Evolutionary conservation across 2,888 invertebrate genomes (phyloP).

Genomic region (Spodoptera picta): DNA sequence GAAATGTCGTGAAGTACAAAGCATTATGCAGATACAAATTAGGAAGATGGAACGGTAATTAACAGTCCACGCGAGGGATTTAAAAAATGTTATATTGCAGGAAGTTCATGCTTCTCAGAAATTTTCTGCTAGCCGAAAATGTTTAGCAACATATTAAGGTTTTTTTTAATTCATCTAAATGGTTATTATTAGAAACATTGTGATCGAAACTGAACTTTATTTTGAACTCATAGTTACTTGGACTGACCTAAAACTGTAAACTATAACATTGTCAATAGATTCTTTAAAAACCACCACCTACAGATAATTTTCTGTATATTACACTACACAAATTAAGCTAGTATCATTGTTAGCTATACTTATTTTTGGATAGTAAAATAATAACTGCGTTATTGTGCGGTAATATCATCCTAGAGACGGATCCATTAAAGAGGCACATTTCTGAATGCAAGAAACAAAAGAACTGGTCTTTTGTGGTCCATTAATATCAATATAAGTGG

Average conservation of each 20-base stretch:
- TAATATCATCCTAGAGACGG: constrained; percentile 38
- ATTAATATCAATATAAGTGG: constrained; percentile 30
- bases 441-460: constrained; percentile 37
- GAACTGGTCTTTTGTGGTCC: constrained; percentile 39
- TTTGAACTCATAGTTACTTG: no score
- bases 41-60: constrained; percentile 43
- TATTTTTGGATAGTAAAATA: constrained; percentile 32
- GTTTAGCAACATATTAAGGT: neutral
- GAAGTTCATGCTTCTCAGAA: constrained; percentile 18
- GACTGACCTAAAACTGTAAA: no score
- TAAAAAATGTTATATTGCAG: constrained; percentile 25
- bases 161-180: neutral
- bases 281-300: no score
- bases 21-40: constrained; percentile 48
- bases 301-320: no score
- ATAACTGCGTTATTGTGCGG: constrained; percentile 17
- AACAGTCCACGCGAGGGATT: constrained; percentile 41
- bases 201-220: no score
- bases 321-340: neutral
- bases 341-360: constrained; percentile 1
- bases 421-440: constrained; percentile 33
- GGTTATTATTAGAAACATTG: no score
- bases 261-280: no score
- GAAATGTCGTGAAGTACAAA: constrained; percentile 36
- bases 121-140: constrained; percentile 9